Evolutionary conservation across 2,888 invertebrate genomes (phyloP).

Genomic region (Apotomis betuletana): DNA sequence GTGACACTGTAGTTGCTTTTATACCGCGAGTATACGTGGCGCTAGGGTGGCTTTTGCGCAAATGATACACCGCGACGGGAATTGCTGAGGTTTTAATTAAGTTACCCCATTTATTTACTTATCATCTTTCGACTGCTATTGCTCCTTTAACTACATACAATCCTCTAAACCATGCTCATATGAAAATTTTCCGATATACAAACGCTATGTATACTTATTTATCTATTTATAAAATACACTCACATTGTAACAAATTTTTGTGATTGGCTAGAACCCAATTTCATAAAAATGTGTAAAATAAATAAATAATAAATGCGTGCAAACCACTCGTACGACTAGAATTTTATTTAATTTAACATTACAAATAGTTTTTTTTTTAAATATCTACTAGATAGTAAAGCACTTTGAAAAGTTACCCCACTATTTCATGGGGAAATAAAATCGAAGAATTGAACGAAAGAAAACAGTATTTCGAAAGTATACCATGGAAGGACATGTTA

Average conservation of each 20-base stretch:
- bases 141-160: constrained; percentile 63
- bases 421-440: constrained; percentile 60
- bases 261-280: constrained; percentile 59
- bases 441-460: constrained; percentile 40
- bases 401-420: constrained; percentile 81
- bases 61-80: not conserved
- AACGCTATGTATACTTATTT: constrained; percentile 76
- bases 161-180: constrained; percentile 70
- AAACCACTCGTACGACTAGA: constrained; percentile 76
- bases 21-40: constrained; percentile 12
- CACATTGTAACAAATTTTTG: constrained; percentile 71
- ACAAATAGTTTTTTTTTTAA: constrained; percentile 73
- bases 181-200: constrained; percentile 74
- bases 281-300: constrained; percentile 39
- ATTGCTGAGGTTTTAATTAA: not conserved
- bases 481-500: constrained; percentile 43
- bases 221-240: constrained; percentile 76
- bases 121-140: constrained; percentile 56
- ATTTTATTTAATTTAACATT: constrained; percentile 75
- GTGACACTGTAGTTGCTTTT: not conserved
- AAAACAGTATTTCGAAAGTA: constrained; percentile 37
- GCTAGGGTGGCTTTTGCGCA: constrained; percentile 1
- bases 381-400: constrained; percentile 83
- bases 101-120: constrained; percentile 44
- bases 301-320: constrained; percentile 60